A percentile compares a stretch with the other conserved stretches of the same genome.
phyloP scores from a whole-genome alignment of 2,797 vertebrate species.

The Acrossocheilus wenchowensis region DNA sequence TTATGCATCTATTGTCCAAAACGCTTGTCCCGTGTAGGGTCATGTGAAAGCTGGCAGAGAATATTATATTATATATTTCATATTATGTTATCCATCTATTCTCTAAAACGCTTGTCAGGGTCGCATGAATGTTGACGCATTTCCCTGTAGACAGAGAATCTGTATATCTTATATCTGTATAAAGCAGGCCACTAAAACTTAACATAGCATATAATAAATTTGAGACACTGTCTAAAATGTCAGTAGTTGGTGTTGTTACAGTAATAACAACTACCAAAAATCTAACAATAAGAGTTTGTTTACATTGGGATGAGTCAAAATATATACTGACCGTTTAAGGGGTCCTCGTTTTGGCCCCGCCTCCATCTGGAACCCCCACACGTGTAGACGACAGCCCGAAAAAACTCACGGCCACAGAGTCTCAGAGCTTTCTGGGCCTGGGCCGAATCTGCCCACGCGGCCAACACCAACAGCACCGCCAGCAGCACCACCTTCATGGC shows the following conservation, averaged over 20 bases:
- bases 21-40: neutral
- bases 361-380: slow-evolving; percentile 81
- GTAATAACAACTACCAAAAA: neutral
- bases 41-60: neutral
- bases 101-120: neutral
- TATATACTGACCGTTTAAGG: slow-evolving; percentile 66
- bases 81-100: neutral
- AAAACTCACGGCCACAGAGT: slow-evolving; percentile 76
- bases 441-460: slow-evolving; percentile 52
- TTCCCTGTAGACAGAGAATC: neutral
- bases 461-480: slow-evolving; percentile 65
- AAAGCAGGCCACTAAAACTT: neutral
- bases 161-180: neutral
- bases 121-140: too few relatives aligned
- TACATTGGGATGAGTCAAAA: neutral
- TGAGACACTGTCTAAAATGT: neutral
- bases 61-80: neutral
- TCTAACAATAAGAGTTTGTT: too few relatives aligned
- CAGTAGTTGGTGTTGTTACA: neutral
- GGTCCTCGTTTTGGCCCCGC: slow-evolving; percentile 62
- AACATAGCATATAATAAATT: neutral
- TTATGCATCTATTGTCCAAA: neutral
- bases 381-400: slow-evolving; percentile 76
- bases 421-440: slow-evolving; percentile 62
- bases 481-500: slow-evolving; percentile 70